Evolutionary conservation across 2,113 vertebrate species (phyloP), one percentile per base, ranked within the genome.

Genomic region (Macrotus californicus): DNA sequence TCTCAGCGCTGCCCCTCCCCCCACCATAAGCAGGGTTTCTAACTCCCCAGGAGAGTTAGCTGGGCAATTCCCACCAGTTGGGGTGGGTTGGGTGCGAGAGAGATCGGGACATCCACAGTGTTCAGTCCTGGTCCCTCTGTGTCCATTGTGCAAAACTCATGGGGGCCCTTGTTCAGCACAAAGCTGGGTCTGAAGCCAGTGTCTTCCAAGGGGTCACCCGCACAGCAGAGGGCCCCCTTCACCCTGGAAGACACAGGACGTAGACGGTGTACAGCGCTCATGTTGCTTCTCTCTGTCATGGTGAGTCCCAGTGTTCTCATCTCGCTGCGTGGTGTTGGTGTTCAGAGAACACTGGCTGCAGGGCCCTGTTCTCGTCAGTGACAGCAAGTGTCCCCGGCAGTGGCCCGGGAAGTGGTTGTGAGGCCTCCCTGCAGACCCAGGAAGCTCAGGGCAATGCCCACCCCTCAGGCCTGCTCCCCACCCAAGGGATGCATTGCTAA

Each of bases 91-190:
- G 54, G 54, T 6, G 5, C 18, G 16, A 54, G 13, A n/a, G 46
- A 18, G 7, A 3, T 29, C 0, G 3, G 76, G 36, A 16, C 31
- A 36, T 43, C 16, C 13, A 0, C 1, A 1, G 16, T 31, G 19
- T 56, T 39, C 39, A 7, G 36, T 36, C 50, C 54, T 16, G 52
- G 19, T 34, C 56, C 29, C 6, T 39, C 75, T 39, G 16, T 14
- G 5, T 16, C 1, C 5, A 1, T 36, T 18, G 5, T 46, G 31
- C 77, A 31, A n/a, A 89, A 34, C 1, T 8, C 34, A 18, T 0
- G 16, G 56, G 18, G 31, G 10, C 39, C 9, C 86, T 48, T 66
- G 36, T 39, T 70, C 34, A 41, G 69, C 76, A 26, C 83, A 54
- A 31, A 24, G 36, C 24, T 21, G 61, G 36, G 5, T 13, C 2